phyloP scores from a whole-genome alignment of 2,888 invertebrate genomes.

The Hydraecia micacea region DNA sequence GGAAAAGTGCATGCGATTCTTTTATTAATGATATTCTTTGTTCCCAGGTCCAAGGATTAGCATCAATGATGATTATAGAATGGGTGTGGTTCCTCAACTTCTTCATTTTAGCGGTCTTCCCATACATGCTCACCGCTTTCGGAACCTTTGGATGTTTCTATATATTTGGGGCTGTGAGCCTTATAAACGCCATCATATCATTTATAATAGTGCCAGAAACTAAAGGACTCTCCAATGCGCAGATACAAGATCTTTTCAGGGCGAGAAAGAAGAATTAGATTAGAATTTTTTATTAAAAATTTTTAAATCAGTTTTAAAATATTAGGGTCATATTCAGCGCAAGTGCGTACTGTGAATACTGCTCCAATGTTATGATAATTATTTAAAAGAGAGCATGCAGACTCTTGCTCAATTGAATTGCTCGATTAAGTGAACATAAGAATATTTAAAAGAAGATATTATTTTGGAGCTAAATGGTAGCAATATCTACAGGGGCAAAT shows the following conservation, averaged over 20 bases:
- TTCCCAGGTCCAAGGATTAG: slow-evolving; percentile 82
- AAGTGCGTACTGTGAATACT: slow-evolving; percentile 5
- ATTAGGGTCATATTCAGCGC: not conserved
- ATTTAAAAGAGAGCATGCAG: not conserved
- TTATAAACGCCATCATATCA: slow-evolving; percentile 74
- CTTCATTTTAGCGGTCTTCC: slow-evolving; percentile 82
- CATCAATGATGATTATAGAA: slow-evolving; percentile 83
- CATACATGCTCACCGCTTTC: slow-evolving; percentile 74
- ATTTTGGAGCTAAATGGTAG: not conserved
- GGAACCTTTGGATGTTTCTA: slow-evolving; percentile 83
- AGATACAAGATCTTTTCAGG: slow-evolving; percentile 77
- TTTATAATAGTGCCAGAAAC: slow-evolving; percentile 85
- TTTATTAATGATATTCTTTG: not conserved
- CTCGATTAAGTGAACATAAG: too few species aligned
- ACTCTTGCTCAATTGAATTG: not conserved
- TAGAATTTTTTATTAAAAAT: not conserved
- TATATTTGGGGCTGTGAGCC: slow-evolving; percentile 76
- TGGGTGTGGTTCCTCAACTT: slow-evolving; percentile 86
- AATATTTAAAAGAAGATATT: not conserved
- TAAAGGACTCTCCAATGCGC: slow-evolving; percentile 83
- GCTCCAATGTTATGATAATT: not conserved
- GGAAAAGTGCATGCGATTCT: not conserved
- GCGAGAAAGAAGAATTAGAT: slow-evolving; percentile 57
- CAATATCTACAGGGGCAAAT: not conserved
- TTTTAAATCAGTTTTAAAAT: not conserved